These are phyloP conservation scores for Smittia aterrima DNA, from an alignment of 2,888 invertebrate genomes.

Conservation along the genomic window DNA sequence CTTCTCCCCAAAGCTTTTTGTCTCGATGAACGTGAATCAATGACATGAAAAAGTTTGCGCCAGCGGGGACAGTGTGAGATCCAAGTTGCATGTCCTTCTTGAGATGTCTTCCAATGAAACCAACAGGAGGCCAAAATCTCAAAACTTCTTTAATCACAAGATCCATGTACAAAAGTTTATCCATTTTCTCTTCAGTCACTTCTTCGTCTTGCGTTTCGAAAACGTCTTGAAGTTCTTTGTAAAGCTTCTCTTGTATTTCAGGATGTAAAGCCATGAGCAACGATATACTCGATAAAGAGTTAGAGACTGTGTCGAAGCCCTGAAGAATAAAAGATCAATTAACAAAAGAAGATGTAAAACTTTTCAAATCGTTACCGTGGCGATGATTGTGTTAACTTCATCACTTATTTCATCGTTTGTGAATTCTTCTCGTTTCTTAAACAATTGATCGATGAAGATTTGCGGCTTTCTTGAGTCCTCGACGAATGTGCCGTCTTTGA, in stretches of 20 bases:
- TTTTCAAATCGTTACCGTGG: background rate
- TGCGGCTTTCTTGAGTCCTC: background rate
- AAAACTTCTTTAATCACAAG: background rate
- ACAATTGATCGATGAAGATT: constrained; percentile 6
- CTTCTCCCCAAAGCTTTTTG: constrained; percentile 10
- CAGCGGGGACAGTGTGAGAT: background rate
- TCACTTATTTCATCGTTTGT: background rate
- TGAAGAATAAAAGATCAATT: background rate
- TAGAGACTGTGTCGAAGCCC: background rate
- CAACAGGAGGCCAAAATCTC: background rate
- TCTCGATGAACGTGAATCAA: background rate
- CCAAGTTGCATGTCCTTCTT: background rate
- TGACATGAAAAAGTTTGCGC: background rate
- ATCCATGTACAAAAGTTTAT: background rate
- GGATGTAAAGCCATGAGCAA: background rate
- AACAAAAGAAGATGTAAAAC: background rate
- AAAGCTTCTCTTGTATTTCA: background rate
- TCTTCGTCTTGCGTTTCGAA: background rate
- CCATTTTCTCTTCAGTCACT: background rate
- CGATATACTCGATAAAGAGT: background rate
- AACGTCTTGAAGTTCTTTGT: background rate
- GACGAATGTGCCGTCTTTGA: background rate
- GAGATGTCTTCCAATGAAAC: background rate
- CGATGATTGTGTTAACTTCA: constrained; percentile 1
- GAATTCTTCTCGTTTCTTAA: background rate